Percentiles rank a stretch among this genome's conserved stretches.
phyloP scores from a whole-genome alignment of 2,888 invertebrate genomes.

The Oscheius sp. region DNA sequence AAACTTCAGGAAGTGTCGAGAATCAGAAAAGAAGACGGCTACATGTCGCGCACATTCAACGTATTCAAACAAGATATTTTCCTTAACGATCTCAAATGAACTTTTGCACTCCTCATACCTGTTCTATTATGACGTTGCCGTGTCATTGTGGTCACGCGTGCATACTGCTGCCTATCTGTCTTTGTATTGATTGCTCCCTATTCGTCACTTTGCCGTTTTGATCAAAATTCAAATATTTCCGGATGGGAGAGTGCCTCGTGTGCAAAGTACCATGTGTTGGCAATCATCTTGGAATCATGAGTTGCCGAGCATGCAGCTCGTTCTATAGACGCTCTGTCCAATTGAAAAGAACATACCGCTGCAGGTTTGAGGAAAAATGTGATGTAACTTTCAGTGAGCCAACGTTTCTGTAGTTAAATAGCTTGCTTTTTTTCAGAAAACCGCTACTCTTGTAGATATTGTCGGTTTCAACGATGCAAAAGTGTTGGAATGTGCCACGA shows the following conservation, averaged over 20 bases:
- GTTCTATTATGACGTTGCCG: conserved; percentile 35
- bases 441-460: conserved; percentile 52
- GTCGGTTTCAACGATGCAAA: conserved; percentile 53
- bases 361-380: conserved; percentile 52
- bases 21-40: conserved; percentile 49
- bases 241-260: conserved; percentile 43
- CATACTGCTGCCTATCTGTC: conserved; percentile 14
- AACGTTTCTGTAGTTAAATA: neutral
- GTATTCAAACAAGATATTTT: conserved; percentile 57
- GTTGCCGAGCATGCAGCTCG: conserved; percentile 57
- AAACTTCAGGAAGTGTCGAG: conserved; percentile 48
- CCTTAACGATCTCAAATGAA: conserved; percentile 51
- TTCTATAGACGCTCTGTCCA: conserved; percentile 50
- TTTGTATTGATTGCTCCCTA: conserved; percentile 19
- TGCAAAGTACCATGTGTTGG: conserved; percentile 54
- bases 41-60: conserved; percentile 56
- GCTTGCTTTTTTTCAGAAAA: conserved; percentile 46
- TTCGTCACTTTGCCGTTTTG: conserved; percentile 10
- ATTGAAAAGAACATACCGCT: conserved; percentile 50
- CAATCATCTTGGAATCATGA: conserved; percentile 52
- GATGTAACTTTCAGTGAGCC: conserved; percentile 54
- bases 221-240: neutral
- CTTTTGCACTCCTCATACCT: conserved; percentile 36
- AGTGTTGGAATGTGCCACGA: conserved; percentile 51
- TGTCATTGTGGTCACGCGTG: conserved; percentile 21